Evolutionary conservation across 2,113 vertebrate genomes (phyloP).

Genomic region (Myiozetetes cayanensis): DNA sequence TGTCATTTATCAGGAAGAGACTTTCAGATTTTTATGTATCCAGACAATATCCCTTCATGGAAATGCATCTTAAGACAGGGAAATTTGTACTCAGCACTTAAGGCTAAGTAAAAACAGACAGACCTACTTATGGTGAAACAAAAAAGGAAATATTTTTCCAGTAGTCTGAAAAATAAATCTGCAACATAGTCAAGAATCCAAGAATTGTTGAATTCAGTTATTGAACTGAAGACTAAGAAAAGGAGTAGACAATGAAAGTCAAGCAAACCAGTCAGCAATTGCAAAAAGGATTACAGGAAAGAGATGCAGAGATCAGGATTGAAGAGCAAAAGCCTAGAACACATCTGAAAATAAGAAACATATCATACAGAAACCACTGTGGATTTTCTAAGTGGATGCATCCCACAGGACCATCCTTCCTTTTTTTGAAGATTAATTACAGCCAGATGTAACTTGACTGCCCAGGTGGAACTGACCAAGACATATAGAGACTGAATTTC

Average conservation of each 20-base stretch:
- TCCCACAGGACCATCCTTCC: not conserved
- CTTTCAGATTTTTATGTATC: not conserved
- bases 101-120: not conserved
- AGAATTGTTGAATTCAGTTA: not conserved
- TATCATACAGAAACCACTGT: not conserved
- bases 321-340: not conserved
- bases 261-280: not conserved
- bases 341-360: not conserved
- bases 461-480: not conserved
- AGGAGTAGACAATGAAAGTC: not conserved
- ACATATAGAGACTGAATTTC: not conserved
- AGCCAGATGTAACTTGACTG: not conserved
- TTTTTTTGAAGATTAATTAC: constrained; percentile 10
- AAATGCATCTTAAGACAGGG: not conserved
- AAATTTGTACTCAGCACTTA: not conserved
- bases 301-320: not conserved
- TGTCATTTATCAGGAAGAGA: not conserved
- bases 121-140: not conserved
- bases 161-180: not conserved
- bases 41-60: not conserved
- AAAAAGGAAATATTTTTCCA: not conserved
- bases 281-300: not conserved
- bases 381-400: not conserved
- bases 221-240: not conserved
- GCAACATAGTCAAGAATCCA: not conserved